These are phyloP conservation scores for Harpagoxenus sublaevis DNA, from an alignment of 2,888 invertebrate species.

Conservation along the genomic window DNA sequence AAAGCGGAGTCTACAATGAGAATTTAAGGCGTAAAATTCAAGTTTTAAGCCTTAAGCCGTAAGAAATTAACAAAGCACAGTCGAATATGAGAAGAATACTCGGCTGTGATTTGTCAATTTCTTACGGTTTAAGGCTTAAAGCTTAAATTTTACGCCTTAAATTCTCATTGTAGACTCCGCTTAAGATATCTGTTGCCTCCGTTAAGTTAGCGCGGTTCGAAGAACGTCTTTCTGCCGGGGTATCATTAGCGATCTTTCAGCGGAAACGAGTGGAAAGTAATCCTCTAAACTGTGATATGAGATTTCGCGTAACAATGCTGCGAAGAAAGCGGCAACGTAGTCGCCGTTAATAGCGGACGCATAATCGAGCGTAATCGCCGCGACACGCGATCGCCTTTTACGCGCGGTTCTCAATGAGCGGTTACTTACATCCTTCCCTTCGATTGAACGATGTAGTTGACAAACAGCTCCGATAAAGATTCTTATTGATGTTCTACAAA, in stretches of 20 bases:
- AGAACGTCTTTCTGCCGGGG: constrained; percentile 3
- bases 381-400: constrained; percentile 35
- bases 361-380: constrained; percentile 32
- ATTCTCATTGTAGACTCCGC: no score
- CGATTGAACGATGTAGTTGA: neutral
- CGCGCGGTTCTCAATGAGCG: neutral
- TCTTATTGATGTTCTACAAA: neutral
- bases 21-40: no score
- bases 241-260: constrained; percentile 26
- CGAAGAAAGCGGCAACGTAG: constrained; percentile 16
- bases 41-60: no score
- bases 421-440: constrained; percentile 9
- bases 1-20: neutral
- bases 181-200: neutral
- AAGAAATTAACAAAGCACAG: no score
- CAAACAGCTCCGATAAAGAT: neutral
- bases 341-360: constrained; percentile 25
- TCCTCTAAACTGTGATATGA: constrained; percentile 1
- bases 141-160: no score
- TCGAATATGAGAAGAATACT: no score
- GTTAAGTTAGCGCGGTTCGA: neutral
- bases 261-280: constrained; percentile 37
- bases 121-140: no score
- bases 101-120: no score
- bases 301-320: constrained; percentile 19